Percentiles rank a stretch among this genome's conserved stretches.
phyloP scores from a whole-genome alignment of 2,113 vertebrate genomes.

The Lucifuga dentata region DNA sequence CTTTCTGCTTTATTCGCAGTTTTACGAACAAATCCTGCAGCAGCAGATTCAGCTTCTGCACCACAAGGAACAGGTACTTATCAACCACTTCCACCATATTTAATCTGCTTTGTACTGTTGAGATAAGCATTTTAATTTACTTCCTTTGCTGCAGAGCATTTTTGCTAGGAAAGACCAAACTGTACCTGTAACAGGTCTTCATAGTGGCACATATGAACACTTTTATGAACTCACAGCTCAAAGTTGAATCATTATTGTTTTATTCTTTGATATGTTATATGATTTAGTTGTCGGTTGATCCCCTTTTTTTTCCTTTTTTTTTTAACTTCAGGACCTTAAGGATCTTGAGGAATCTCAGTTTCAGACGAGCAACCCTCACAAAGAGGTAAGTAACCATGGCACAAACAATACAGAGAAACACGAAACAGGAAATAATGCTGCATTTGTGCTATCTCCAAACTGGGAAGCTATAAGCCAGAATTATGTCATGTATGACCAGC shows the following conservation, averaged over 20 bases:
- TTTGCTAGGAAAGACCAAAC: too few species aligned
- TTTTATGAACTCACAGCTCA: neutral
- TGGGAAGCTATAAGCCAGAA: too few species aligned
- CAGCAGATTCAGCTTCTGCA: constrained; percentile 73
- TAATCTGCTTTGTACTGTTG: too few species aligned
- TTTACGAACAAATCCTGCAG: constrained; percentile 82
- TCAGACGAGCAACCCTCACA: constrained; percentile 28
- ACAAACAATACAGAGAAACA: too few species aligned
- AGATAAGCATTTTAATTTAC: too few species aligned
- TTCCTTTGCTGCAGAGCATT: too few species aligned
- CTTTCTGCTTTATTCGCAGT: constrained; percentile 83
- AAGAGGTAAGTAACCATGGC: constrained; percentile 66
- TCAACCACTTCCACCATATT: too few species aligned
- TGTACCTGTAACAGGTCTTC: too few species aligned
- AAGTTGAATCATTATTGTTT: neutral
- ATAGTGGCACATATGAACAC: too few species aligned
- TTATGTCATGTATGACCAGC: too few species aligned
- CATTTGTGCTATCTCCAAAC: too few species aligned
- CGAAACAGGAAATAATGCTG: too few species aligned
- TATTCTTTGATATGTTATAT: neutral
- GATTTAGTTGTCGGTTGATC: neutral
- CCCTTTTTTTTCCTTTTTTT: neutral
- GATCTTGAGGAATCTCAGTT: constrained; percentile 34
- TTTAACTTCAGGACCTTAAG: constrained; percentile 77
- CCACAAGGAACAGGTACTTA: constrained; percentile 77